Base-by-base conservation (phyloP, 2,113 vertebrate genomes). In the Cyprinodon brontotheroides region DNA sequence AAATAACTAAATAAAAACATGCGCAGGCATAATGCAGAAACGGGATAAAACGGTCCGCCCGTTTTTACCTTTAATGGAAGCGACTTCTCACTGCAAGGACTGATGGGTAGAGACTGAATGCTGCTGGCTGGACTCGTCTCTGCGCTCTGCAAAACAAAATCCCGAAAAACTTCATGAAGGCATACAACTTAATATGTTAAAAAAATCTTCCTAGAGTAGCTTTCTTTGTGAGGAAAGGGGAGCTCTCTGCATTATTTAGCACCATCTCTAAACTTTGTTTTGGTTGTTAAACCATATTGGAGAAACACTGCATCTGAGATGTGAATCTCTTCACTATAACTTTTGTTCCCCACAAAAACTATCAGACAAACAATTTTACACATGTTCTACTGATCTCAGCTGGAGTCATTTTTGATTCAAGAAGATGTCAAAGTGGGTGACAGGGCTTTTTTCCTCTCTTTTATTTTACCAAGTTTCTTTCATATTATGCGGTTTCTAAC, bases 51-150 rank as follows among this genome's bases (percentile, higher is more conserved):
- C 7, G 5, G 12, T 43, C 4, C 53, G 20, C 11, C 66, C 63
- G 40, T 37, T 14, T 72, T 93, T 97, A 99, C 98, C 97, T 99
- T 98, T 74, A 98, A 96, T 80, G 94, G 94, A 14, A 95, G 81
- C 0, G 95, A 95, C 80, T 96, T 97, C 82, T 98, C 97, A 48
- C 95, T 95, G 89, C 96, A 96, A 53, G 97, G 97, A 86, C 98
- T 99, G 65, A 98, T 96, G 63, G 97, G 97, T 81, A 99, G 95
- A 13, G 97, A 99, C 22, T 96, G 84, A 43, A 95, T 96, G 90
- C 97, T 99, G 83, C 95, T 96, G n/a, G 96, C 95, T 73, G 97
- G 97, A 81, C 98, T 99, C 72, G 96, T 95, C 80, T 99, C 98
- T 0, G 95, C 72, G 84, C 97, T 99, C 97, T 99, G 94, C 65